A percentile compares a stretch with the other conserved stretches of the same genome.
Conservation (phyloP, 2,797 vertebrate genomes). For the Poeciliopsis infans region DNA sequence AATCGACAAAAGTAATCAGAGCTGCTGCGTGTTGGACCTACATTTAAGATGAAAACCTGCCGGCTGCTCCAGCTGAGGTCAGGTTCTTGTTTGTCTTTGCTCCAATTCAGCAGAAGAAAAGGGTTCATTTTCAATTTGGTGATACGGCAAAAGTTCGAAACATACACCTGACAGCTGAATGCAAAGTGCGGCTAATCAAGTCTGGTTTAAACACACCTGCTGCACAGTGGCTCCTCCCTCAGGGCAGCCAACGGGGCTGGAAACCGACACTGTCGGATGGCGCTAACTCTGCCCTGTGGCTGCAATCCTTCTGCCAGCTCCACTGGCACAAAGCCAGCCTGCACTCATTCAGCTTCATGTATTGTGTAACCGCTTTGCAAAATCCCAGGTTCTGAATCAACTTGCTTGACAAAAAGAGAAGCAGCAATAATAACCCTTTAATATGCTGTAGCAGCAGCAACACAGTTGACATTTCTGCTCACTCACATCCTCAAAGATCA, state of each 20-base stretch:
- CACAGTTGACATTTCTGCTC: constrained; percentile 35
- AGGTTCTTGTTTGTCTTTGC: background rate
- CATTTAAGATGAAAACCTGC: background rate
- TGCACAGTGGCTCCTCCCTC: constrained; percentile 44
- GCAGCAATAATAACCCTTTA: constrained; percentile 13
- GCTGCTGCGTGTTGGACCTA: background rate
- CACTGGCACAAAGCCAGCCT: constrained; percentile 46
- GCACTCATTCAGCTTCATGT: constrained; percentile 39
- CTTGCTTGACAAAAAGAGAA: constrained; percentile 32
- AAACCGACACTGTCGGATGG: constrained; percentile 73
- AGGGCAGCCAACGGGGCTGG: constrained; percentile 35
- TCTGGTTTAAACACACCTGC: constrained; percentile 78
- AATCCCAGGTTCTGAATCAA: constrained; percentile 53
- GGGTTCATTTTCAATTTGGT: constrained; percentile 3
- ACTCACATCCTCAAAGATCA: constrained; percentile 49
- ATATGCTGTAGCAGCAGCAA: constrained; percentile 29
- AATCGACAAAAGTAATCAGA: background rate
- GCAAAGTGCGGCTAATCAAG: constrained; percentile 65
- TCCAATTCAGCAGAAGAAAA: constrained; percentile 15
- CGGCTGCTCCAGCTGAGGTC: background rate
- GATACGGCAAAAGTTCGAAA: constrained; percentile 15
- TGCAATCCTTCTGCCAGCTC: constrained; percentile 48
- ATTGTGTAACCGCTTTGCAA: constrained; percentile 40
- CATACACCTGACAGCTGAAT: constrained; percentile 54
- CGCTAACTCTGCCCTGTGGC: constrained; percentile 54